Evolutionary conservation across 2,113 vertebrate species (phyloP).

Genomic region (Phylloscopus trochiloides): DNA sequence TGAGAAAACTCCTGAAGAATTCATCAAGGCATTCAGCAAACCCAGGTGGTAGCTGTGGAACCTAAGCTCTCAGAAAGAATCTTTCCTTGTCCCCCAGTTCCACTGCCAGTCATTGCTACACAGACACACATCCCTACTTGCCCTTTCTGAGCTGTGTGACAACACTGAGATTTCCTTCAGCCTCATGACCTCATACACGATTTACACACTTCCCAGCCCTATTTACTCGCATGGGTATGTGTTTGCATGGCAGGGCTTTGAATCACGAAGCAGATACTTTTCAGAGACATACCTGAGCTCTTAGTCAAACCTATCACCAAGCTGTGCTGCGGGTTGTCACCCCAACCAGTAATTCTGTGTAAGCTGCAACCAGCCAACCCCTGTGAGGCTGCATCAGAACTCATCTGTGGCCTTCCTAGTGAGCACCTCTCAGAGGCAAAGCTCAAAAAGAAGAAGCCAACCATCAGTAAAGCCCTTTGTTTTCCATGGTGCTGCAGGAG

Average conservation of each 20-base stretch:
- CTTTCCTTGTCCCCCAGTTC: background rate
- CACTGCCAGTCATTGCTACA: background rate
- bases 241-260: background rate
- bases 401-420: background rate
- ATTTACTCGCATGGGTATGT: background rate
- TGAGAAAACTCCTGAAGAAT: background rate
- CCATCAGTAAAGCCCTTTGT: background rate
- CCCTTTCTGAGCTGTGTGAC: background rate
- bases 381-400: background rate
- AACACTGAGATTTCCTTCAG: background rate
- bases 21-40: background rate
- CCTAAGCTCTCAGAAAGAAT: accelerated
- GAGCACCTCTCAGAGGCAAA: background rate
- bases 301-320: background rate
- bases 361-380: background rate
- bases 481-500: background rate
- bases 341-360: background rate
- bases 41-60: background rate
- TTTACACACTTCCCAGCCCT: background rate
- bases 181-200: background rate
- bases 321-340: background rate
- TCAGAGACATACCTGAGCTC: background rate
- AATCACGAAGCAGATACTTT: background rate
- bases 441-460: background rate
- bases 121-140: background rate